Percentiles rank a stretch among this genome's conserved stretches.
phyloP scores from a whole-genome alignment of 1,140 invertebrate species.

The Ceratina japonica region DNA sequence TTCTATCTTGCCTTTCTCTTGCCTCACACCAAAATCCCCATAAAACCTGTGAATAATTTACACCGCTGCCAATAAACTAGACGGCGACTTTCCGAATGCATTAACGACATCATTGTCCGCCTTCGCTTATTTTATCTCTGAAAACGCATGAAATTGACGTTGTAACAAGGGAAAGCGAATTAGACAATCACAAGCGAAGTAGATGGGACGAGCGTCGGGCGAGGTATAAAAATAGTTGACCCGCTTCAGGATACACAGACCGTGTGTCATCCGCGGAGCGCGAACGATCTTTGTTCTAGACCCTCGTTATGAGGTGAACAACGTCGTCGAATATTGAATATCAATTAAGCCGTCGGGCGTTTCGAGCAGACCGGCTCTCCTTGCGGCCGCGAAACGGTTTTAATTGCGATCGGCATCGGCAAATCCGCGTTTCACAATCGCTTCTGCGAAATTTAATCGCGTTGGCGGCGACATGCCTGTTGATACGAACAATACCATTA shows the following conservation, averaged over 20 bases:
- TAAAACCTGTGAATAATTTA: conserved; percentile 19
- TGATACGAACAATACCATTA: no score
- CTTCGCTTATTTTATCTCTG: neutral
- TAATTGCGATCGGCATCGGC: neutral
- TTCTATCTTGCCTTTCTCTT: no score
- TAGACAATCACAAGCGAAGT: conserved; percentile 20
- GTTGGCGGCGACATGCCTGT: no score
- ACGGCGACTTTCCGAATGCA: conserved; percentile 33
- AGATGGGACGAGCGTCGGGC: conserved; percentile 11
- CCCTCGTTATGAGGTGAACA: no score
- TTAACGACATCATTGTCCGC: conserved; percentile 1
- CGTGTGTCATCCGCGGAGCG: neutral
- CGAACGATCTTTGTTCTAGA: no score
- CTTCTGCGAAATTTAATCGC: neutral
- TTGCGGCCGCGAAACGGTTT: neutral
- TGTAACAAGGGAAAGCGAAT: conserved; percentile 1
- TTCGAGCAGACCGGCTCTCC: neutral
- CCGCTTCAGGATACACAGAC: conserved; percentile 45
- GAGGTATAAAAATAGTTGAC: conserved; percentile 51
- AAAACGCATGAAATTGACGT: neutral
- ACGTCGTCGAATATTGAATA: conserved; percentile 12
- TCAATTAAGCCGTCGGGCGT: conserved; percentile 4
- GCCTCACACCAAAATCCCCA: no score
- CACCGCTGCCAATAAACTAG: neutral
- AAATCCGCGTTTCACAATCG: neutral